phyloP scores from a whole-genome alignment of 1,140 invertebrate genomes.

The Battus philenor region DNA sequence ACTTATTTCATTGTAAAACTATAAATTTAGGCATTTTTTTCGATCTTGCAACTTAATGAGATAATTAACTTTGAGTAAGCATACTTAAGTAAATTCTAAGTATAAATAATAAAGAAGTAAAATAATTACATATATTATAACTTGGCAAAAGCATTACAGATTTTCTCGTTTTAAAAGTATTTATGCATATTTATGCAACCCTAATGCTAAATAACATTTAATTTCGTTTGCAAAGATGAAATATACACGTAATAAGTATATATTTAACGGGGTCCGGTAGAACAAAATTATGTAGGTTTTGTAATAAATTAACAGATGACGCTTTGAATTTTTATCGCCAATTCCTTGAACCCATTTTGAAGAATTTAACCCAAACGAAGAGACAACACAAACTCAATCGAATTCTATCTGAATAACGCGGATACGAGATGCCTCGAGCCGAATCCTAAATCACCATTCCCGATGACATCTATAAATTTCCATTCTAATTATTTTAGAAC shows the following conservation, averaged over 20 bases:
- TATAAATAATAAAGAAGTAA: too few relatives aligned
- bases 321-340: constrained; percentile 1
- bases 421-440: constrained; percentile 23
- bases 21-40: too few relatives aligned
- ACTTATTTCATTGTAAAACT: too few relatives aligned
- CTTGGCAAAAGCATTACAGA: too few relatives aligned
- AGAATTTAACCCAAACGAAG: constrained; percentile 25
- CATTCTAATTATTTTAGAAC: constrained; percentile 60
- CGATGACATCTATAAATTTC: constrained; percentile 63
- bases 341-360: constrained; percentile 2
- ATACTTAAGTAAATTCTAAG: too few relatives aligned
- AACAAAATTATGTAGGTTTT: too few relatives aligned
- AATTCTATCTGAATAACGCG: constrained; percentile 35
- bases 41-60: too few relatives aligned
- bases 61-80: too few relatives aligned
- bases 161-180: not conserved
- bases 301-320: not conserved
- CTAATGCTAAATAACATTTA: not conserved
- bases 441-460: constrained; percentile 42
- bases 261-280: too few relatives aligned
- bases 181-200: not conserved
- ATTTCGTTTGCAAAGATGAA: too few relatives aligned
- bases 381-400: constrained; percentile 16
- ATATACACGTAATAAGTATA: too few relatives aligned
- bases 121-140: too few relatives aligned